Evolutionary conservation across 2,797 vertebrate species (phyloP).

Genomic region (Poeciliopsis turneri): DNA sequence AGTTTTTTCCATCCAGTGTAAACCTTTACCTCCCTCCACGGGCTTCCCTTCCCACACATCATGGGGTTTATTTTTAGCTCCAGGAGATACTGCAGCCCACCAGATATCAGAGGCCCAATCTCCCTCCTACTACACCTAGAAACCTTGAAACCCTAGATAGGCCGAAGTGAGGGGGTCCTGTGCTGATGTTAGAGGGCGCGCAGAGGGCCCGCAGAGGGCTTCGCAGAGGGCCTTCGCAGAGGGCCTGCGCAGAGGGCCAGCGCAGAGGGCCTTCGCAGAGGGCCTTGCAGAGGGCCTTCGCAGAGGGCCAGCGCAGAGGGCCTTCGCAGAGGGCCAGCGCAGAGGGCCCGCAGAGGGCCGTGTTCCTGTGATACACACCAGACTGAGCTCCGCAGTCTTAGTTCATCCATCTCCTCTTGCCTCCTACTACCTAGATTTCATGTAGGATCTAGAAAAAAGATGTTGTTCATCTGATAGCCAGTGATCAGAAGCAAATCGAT

Average conservation of each 20-base stretch:
- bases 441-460: background rate
- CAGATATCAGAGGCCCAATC: constrained; percentile 60
- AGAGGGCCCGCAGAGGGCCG: background rate
- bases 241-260: constrained; percentile 13
- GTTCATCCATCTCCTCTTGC: background rate
- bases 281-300: too few relatives aligned
- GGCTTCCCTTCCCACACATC: constrained; percentile 45
- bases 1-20: constrained; percentile 61
- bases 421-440: background rate
- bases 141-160: constrained; percentile 61
- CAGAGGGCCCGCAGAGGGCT: too few relatives aligned
- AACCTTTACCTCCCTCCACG: constrained; percentile 29
- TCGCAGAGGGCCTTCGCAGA: too few relatives aligned
- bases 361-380: constrained; percentile 33
- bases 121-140: constrained; percentile 65
- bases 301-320: too few relatives aligned
- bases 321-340: background rate
- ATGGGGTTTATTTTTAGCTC: constrained; percentile 72
- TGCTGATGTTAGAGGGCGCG: constrained; percentile 67
- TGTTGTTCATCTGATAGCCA: background rate
- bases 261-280: background rate
- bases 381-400: background rate
- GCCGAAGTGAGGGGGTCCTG: constrained; percentile 15
- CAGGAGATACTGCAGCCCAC: constrained; percentile 62
- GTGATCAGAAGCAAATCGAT: background rate